phyloP scores from a whole-genome alignment of 2,888 invertebrate genomes.

The Cheilosia urbana region DNA sequence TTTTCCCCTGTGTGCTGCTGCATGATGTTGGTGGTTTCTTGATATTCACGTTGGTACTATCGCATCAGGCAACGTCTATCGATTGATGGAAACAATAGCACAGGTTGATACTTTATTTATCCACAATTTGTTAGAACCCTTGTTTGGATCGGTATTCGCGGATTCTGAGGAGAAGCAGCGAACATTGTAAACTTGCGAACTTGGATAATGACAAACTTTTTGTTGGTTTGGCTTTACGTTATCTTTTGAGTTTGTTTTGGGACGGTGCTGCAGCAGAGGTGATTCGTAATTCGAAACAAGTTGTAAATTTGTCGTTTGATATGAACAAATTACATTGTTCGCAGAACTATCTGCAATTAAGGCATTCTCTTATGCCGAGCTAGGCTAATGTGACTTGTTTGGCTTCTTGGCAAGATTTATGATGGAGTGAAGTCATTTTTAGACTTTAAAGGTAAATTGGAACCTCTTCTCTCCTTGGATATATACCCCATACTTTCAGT shows the following conservation, averaged over 20 bases:
- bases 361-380: background rate
- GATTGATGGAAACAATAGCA: conserved; percentile 1
- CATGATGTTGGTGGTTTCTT: conserved; percentile 34
- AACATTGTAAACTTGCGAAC: background rate
- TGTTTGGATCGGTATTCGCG: conserved; percentile 28
- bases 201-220: background rate
- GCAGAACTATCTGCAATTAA: background rate
- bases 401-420: background rate
- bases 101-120: conserved; percentile 42
- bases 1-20: conserved; percentile 18
- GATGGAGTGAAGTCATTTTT: no score
- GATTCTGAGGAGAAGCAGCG: background rate
- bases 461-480: no score
- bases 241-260: conserved; percentile 9
- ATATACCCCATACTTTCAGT: no score
- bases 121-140: conserved; percentile 22
- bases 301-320: conserved; percentile 9
- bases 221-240: conserved; percentile 1
- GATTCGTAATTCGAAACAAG: conserved; percentile 1
- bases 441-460: no score
- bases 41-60: conserved; percentile 12
- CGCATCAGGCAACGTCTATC: conserved; percentile 43
- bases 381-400: background rate
- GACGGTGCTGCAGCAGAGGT: background rate
- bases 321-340: background rate